phyloP scores from a whole-genome alignment of 1,140 invertebrate genomes.

The Pseudachorutes palmiensis region DNA sequence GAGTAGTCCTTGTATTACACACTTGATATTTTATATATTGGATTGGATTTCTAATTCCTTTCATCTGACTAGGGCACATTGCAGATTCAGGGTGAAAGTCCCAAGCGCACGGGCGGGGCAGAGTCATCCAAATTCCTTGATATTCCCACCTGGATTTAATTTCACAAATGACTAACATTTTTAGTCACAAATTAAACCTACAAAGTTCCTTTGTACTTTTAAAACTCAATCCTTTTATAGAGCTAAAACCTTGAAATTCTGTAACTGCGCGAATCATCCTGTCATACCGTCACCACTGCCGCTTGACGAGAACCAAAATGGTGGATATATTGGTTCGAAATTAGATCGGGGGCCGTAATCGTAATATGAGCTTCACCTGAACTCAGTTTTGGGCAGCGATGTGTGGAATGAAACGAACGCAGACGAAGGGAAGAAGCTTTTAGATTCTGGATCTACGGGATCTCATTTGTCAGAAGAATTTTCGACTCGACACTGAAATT shows the following conservation, averaged over 20 bases:
- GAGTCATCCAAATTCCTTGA: background rate
- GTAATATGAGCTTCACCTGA: background rate
- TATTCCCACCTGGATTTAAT: no score
- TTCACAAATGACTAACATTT: no score
- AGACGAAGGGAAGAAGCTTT: background rate
- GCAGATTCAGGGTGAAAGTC: background rate
- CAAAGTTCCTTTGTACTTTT: background rate
- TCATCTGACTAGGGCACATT: background rate
- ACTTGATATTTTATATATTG: background rate
- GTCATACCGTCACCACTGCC: background rate
- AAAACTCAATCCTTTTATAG: background rate
- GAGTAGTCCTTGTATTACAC: background rate
- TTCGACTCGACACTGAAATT: background rate
- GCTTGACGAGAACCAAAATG: background rate
- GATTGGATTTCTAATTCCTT: background rate
- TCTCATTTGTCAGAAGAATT: background rate
- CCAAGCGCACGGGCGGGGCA: background rate
- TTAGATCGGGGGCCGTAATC: background rate
- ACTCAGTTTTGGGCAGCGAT: background rate
- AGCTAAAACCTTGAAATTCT: background rate
- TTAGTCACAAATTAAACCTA: no score
- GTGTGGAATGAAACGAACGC: background rate
- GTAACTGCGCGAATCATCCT: background rate
- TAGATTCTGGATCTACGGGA: background rate
- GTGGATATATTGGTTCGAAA: background rate